phyloP scores from a whole-genome alignment of 1,140 invertebrate species.

The Brachystomella parvula region DNA sequence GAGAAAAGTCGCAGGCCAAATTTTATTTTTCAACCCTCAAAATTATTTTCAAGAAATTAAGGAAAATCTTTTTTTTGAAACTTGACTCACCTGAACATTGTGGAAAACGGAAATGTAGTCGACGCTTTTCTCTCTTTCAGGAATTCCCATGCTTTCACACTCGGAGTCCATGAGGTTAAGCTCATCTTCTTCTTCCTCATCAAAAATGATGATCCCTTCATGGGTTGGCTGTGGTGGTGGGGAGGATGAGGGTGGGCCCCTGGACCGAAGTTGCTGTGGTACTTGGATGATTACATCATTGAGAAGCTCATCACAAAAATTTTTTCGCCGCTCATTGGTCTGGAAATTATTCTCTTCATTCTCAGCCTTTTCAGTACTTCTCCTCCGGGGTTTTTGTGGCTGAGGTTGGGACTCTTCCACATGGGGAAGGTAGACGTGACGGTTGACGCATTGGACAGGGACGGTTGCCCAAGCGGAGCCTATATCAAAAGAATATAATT shows the following conservation, averaged over 20 bases:
- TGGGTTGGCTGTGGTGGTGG: constrained; percentile 14
- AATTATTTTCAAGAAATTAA: too few species aligned
- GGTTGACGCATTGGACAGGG: constrained; percentile 36
- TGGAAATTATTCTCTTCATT: constrained; percentile 13
- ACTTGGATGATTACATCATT: constrained; percentile 10
- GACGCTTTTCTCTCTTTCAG: constrained; percentile 32
- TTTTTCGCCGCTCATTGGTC: constrained; percentile 9
- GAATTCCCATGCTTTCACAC: constrained; percentile 8
- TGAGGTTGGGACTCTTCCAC: neutral
- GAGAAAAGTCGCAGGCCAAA: too few species aligned
- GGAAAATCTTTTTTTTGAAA: too few species aligned
- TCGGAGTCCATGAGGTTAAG: constrained; percentile 22
- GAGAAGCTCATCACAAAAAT: constrained; percentile 15
- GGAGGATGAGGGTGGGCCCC: neutral
- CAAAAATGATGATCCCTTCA: constrained; percentile 35
- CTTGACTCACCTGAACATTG: constrained; percentile 30
- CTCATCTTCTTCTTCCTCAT: constrained; percentile 32
- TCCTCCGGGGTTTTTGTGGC: too few species aligned
- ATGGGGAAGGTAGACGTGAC: constrained; percentile 20
- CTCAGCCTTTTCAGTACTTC: constrained; percentile 13
- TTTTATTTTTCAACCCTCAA: too few species aligned
- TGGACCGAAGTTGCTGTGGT: neutral
- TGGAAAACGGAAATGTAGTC: constrained; percentile 36
- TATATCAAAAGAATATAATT: neutral
- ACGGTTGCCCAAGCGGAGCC: constrained; percentile 23